Evolutionary conservation across 2,797 vertebrate species (phyloP), one percentile per base, ranked within the genome.

Genomic region (Pterois miles): DNA sequence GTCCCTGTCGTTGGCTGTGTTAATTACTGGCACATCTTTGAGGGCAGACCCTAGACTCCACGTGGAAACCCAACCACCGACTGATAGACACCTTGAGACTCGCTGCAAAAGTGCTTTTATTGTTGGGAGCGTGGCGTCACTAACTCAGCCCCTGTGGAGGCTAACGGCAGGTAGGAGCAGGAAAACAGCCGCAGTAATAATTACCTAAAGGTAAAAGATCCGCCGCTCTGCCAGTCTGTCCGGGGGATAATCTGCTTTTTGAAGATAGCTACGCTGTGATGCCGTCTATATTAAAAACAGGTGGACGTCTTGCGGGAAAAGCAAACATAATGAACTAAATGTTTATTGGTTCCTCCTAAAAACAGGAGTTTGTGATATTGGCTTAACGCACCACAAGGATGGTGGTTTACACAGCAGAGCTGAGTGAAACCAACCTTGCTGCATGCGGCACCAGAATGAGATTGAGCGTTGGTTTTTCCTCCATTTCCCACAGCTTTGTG

Each of bases 401-500:
- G 33, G 64, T 3, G 8, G 64, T 64, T 84, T 76, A 79, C 78
- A 57, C 33, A 65, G 74, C 66, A 48, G 69, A 80, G 58, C 63
- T 5, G 40, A 75, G 73, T 64, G n/a, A 66, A 75, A 71, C 29
- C 80, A 82, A n/a, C 58, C 25, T 53, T 46, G 43, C 27, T 48
- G 25, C 40, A 66, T 34, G 40, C 40, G 40, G 60, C 14, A 9
- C 29, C 52, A 68, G 60, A 77, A 77, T 43, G 62, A 64, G 56
- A 71, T 48, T 2, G 5, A 86, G 68, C 40, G 18, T 40, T 0
- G 36, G 77, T 40, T 79, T 86, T 80, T 65, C 72, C 22, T 22
- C 20, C 78, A 82, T 89, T 89, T 83, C 71, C 73, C 64, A 40
- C 72, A 63, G 79, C 79, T 89, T 81, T 85, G 73, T 71, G 80